phyloP scores from a whole-genome alignment of 2,888 invertebrate species.

The Sipha maydis region DNA sequence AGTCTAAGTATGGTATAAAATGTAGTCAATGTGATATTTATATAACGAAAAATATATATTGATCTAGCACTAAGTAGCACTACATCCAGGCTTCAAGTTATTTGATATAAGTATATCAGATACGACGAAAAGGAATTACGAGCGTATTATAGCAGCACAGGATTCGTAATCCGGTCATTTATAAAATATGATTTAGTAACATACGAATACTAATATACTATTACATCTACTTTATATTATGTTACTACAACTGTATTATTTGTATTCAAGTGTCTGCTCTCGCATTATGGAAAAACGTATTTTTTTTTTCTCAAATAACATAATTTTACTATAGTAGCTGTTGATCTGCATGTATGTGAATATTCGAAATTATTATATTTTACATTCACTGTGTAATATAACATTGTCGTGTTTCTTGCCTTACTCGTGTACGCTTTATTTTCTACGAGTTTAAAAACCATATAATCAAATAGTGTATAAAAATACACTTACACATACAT shows the following conservation, averaged over 20 bases:
- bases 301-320: not conserved
- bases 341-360: not conserved
- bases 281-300: not conserved
- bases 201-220: not conserved
- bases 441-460: not conserved
- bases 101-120: not conserved
- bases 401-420: not conserved
- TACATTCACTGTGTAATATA: not conserved
- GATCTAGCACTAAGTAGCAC: not conserved
- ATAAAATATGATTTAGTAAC: not conserved
- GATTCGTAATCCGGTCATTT: not conserved
- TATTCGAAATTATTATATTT: not conserved
- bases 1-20: no score
- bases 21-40: no score
- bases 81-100: not conserved
- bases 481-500: not conserved
- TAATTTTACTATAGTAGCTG: not conserved
- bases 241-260: not conserved
- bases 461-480: not conserved
- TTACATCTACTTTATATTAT: no score
- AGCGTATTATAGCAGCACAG: not conserved
- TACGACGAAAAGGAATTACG: not conserved
- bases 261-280: not conserved
- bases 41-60: no score
- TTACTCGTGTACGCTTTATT: not conserved